Evolutionary conservation across 2,888 invertebrate genomes (phyloP), one percentile per base, ranked within the genome.

Genomic region (Chloromyia formosa): DNA sequence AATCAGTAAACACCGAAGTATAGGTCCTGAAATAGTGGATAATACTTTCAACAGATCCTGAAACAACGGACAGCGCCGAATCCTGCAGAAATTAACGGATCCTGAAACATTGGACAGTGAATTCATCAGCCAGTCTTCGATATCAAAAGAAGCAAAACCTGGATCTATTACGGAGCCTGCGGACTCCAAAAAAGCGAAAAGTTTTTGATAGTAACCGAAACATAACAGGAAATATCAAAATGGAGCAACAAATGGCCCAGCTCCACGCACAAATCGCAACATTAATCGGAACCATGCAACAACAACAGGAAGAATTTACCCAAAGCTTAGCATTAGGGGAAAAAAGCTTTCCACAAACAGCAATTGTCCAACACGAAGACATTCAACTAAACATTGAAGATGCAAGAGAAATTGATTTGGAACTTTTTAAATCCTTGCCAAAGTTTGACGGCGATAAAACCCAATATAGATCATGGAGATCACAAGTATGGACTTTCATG

Each of bases 201-300:
- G 0, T 53, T 53, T 53, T 12, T 53, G 5, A 53, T 53, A 53
- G 16, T 10, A 53, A 53, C 14, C 53, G 53, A 53, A 53, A 53
- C 14, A 16, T 0, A 53, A 53, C 1, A 53, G 9, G 4, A 53
- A 53, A 5, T 53, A 53, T 53, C 53, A 12, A 53, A 53, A 53
- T 53, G 53, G 53, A 53, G 14, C 53, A 53, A 1, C 53, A 53
- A 53, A 53, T 53, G 53, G 53, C 53, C 53, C 53, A 53, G 53
- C 53, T 53, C 1, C 1, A 53, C 16, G 53, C 53, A 53, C 53
- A 53, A 53, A 53, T 53, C 53, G 0, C 53, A 53, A 12, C 53
- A 10, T 53, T 53, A 53, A 53, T 53, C 53, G 53, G 53, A 53
- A 53, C 53, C 53, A 53, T 35, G 27, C 53, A 53, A 53, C 53